Conservation (phyloP, 2,888 invertebrate species). For the Calephelis perditalis region DNA sequence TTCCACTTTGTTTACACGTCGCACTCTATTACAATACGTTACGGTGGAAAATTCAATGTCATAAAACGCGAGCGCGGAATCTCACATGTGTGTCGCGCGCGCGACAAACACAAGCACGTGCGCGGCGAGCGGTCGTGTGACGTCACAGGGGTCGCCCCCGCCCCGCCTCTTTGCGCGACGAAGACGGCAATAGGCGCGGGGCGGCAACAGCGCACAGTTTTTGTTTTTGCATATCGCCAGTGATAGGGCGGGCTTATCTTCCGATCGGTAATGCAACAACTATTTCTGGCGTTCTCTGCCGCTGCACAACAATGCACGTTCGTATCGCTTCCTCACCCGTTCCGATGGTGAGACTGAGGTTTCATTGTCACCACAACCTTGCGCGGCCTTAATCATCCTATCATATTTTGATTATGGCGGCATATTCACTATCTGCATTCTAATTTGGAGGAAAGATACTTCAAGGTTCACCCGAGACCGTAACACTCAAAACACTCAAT, state of each 20-base stretch:
- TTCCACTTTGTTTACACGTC: slow-evolving; percentile 27
- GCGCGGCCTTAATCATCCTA: slow-evolving; percentile 32
- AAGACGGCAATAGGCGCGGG: slow-evolving; percentile 43
- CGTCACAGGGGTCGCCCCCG: slow-evolving; percentile 63
- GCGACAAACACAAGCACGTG: slow-evolving; percentile 76
- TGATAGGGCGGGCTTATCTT: slow-evolving; percentile 71
- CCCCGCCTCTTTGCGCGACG: slow-evolving; percentile 52
- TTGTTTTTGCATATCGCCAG: slow-evolving; percentile 66
- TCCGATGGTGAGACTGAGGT: slow-evolving; percentile 43
- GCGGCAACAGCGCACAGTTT: slow-evolving; percentile 65
- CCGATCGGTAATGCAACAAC: slow-evolving; percentile 69
- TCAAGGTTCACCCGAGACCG: neutral
- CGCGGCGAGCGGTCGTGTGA: slow-evolving; percentile 48
- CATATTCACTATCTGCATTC: slow-evolving; percentile 24
- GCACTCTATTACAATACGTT: slow-evolving; percentile 34
- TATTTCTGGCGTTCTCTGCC: slow-evolving; percentile 56
- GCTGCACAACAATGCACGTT: slow-evolving; percentile 41
- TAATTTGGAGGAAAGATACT: slow-evolving; percentile 19
- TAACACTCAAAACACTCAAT: neutral
- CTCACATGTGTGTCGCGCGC: slow-evolving; percentile 63
- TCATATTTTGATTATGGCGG: slow-evolving; percentile 19
- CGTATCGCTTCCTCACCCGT: slow-evolving; percentile 42
- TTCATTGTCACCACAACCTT: slow-evolving; percentile 55
- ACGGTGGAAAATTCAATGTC: slow-evolving; percentile 46
- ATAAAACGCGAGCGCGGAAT: slow-evolving; percentile 41